Evolutionary conservation across 2,888 invertebrate species (phyloP), one percentile per base, ranked within the genome.

Genomic region (Lysandra bellargus): DNA sequence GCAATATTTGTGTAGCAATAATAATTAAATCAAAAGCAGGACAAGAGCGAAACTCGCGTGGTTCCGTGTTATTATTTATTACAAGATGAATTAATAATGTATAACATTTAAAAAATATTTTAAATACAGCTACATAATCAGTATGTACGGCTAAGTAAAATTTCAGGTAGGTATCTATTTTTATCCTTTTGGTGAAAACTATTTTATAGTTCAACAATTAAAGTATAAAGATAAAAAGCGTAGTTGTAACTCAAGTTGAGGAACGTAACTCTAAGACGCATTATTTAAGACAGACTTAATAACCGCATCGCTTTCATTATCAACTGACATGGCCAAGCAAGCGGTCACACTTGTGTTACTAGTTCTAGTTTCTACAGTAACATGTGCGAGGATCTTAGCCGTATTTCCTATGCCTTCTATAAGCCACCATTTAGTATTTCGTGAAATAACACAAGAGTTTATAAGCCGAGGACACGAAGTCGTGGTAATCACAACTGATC

Each of bases 361-460:
- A n/a, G 23, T 2, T 23, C 23, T 72, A 17, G 9, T 49, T 37
- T 78, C 37, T 23, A n/a, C n/a, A 1, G n/a, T 44, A 60, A 78
- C 82, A 82, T 80, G 82, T 82, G 88, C 89, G 7, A 88, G 85
- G 80, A 94, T 94, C 76, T 78, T 94, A 17, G 90, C 85, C 0
- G 82, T 93, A 0, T 86, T 91, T 72, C 88, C 94, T 0, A 83
- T 85, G 2, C 89, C 94, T 0, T 91, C 93, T 0, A 87, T 92
- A 57, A 95, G 95, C 79, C 95, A 95, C 81, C 94, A 95, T 84
- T 85, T 92, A 0, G 89, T 91, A 0, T 94, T 88, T 79, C 86
- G 90, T 23, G 85, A 89, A 1, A 79, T 95, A 3, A 88, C 88
- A 9, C 85, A 88, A 2, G 92, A 91, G 74, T 83, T 95, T n/a